Evolutionary conservation across 2,113 vertebrate genomes (phyloP).

Genomic region (Semicossyphus pulcher): DNA sequence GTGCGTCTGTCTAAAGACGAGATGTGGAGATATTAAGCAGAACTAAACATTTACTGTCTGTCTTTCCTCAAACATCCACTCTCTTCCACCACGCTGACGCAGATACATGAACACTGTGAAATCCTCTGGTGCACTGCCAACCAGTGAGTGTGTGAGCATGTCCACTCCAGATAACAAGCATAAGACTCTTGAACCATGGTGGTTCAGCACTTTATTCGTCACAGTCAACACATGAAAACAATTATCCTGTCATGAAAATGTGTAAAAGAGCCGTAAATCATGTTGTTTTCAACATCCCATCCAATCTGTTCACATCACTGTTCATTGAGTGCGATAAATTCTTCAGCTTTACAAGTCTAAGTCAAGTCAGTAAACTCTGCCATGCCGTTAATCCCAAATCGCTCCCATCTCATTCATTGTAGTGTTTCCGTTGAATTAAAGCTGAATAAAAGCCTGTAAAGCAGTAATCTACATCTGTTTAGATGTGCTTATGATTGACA

Average conservation of each 20-base stretch:
- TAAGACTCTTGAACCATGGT: constrained; percentile 10
- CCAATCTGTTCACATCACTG: constrained; percentile 19
- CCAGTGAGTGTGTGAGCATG: not conserved
- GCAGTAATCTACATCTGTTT: constrained; percentile 24
- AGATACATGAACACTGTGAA: constrained; percentile 51
- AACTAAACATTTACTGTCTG: constrained; percentile 54
- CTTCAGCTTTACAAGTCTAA: constrained; percentile 10
- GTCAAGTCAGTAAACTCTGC: not conserved
- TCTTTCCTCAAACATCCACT: constrained; percentile 53
- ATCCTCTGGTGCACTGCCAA: constrained; percentile 49
- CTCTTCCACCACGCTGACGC: constrained; percentile 61
- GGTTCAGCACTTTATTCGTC: constrained; percentile 20
- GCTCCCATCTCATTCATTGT: not conserved
- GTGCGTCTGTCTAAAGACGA: not conserved
- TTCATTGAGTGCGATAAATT: constrained; percentile 15
- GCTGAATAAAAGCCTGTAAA: constrained; percentile 10
- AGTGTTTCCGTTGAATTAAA: constrained; percentile 5
- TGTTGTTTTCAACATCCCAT: not conserved
- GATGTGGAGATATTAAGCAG: constrained; percentile 60
- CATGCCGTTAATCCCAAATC: not conserved
- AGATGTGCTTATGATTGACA: constrained; percentile 32
- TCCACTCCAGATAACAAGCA: constrained; percentile 19
- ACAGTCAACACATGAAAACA: constrained; percentile 38
- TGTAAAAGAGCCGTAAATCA: not conserved
- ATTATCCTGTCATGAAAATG: constrained; percentile 41